Evolutionary conservation across 37 sponge, comb jelly and placozoan species (phyloP), one percentile per base, ranked within the genome.

Genomic region (Cladorhizidae sp.): DNA sequence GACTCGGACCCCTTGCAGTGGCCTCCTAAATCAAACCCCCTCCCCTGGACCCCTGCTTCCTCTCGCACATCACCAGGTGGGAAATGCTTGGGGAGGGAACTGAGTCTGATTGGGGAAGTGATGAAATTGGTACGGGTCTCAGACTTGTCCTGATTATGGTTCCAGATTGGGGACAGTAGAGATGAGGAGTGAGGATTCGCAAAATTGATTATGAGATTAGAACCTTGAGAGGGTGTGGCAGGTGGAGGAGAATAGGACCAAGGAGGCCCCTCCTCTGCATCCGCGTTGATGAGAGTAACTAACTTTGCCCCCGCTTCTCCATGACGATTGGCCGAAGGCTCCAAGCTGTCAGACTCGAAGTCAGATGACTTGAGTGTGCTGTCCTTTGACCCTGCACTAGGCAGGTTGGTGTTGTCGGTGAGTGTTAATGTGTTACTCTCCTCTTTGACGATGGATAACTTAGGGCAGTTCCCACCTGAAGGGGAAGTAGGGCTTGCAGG

Each of bases 131-230:
- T 51, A 57, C 79, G 75, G 67, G 70, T 65, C 35, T 80, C 90
- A 1, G 85, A 73, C 15, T 85, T 62, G 57, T 83, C 70, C 15
- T 72, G 85, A 54, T 64, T 67, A 12, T 73, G 70, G 56, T 90
- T 70, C 91, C 91, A 91, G 31, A 91, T 91, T 15, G 91, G 91
- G 9, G 91, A 91, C 15, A 91, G 80, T 0, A 83, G 78, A 25
- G 37, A 40, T 40, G 76, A 57, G 25, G 75, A 68, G 3, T 86
- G 74, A 11, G 23, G 39, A 8, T 40, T 28, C 12, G 83, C 87
- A 39, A 78, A 74, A 74, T 86, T 82, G 52, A 91, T 45, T 11
- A 91, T 70, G 12, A 73, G 70, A 52, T 90, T 90, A 72, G 82
- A 72, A 2, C 32, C 39, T 5, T 28, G 77, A 33, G 63, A 69